Evolutionary conservation across 2,113 vertebrate species (phyloP).

Genomic region (Aphyosemion australe): DNA sequence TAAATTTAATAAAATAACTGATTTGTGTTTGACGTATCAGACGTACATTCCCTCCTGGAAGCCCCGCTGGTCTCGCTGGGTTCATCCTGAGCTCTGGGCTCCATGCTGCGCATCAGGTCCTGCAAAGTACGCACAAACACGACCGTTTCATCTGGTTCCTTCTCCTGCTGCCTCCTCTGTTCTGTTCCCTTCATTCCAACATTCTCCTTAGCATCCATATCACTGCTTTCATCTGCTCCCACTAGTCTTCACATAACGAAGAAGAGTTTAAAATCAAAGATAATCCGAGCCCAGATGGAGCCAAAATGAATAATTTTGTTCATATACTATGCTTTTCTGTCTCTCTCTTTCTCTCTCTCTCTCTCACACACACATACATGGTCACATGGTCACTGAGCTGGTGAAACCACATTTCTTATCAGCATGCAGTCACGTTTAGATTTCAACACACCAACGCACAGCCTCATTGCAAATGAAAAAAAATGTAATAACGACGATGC

Average conservation of each 20-base stretch:
- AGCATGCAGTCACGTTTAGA: background rate
- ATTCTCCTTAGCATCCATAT: constrained; percentile 13
- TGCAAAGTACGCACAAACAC: constrained; percentile 44
- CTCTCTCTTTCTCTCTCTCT: background rate
- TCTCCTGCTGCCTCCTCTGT: background rate
- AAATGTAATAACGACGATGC: too few species aligned
- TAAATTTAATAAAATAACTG: background rate
- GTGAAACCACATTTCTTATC: constrained; percentile 50
- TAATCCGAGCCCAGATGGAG: too few species aligned
- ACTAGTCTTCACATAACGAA: constrained; percentile 8
- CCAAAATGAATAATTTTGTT: too few species aligned
- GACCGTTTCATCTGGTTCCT: background rate
- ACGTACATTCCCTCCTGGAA: constrained; percentile 65
- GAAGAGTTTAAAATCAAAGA: background rate
- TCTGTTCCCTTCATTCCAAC: background rate
- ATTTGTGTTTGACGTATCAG: background rate
- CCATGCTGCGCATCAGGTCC: constrained; percentile 65
- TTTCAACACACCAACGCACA: background rate
- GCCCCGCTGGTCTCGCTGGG: constrained; percentile 32
- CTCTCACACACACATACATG: background rate
- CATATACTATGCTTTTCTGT: background rate
- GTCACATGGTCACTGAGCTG: constrained; percentile 11
- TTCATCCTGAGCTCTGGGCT: constrained; percentile 57
- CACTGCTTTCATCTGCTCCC: background rate
- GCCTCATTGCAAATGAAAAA: background rate